Evolutionary conservation across 1,140 invertebrate genomes (phyloP), one percentile per base, ranked within the genome.

Genomic region (Drosophila neocordata): DNA sequence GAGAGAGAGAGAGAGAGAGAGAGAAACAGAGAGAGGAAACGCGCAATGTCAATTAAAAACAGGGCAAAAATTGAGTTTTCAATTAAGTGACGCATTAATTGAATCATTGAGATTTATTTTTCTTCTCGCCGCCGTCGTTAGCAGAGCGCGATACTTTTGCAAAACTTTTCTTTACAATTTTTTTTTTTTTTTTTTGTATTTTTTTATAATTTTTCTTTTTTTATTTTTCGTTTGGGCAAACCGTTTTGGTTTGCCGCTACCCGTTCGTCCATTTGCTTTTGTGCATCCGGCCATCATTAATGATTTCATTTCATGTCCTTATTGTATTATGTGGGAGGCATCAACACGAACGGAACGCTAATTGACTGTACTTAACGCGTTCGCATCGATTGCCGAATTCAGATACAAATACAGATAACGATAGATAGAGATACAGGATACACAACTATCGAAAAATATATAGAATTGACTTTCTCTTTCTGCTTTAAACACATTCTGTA

Each of bases 31-130:
- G 53, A 27, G 52, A 15, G 59, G 44, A 71, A 52, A 41, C 55
- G 56, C 61, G 70, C 65, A 88, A 79, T 52, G 77, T 88, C 82
- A 87, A 87, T 85, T 87, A 81, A 87, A 77, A 65, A 73, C 74
- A 77, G 57, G 77, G 73, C 78, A 82, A 72, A 88, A 77, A 88
- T 87, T 82, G 74, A 79, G 75, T 87, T 87, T 87, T 87, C 41
- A 87, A 88, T 88, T 79, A 87, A 82, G 83, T 88, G 83, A 78
- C 68, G 83, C 82, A 85, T 87, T 85, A 78, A 85, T 85, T 85
- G 78, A 85, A 85, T 85, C 87, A 85, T 87, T 87, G 70, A 72
- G 81, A 82, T 82, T 85, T 87, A 87, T 82, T 75, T 82, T 71
- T 67, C 38, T 31, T 7, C 35, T 13, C 65, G 1, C n/a, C n/a